Base-by-base conservation (phyloP, 1,140 invertebrate species). In the Magallana ariakensis region DNA sequence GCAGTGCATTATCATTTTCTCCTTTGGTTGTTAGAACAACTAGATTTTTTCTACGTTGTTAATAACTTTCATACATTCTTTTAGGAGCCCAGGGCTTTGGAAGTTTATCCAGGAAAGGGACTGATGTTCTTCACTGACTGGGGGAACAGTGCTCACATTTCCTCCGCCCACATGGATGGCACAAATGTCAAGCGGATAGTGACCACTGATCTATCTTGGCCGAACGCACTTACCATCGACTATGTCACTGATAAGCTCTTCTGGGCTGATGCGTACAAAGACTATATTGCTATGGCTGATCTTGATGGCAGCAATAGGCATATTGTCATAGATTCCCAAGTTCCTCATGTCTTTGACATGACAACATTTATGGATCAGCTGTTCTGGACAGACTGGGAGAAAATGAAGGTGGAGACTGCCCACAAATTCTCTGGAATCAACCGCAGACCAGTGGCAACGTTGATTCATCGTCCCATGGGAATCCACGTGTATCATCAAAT, bases 351-450 rank as follows among this genome's bases (percentile, higher is more conserved):
- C 6, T 99, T 99, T 94, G 98, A 98, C 0, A 97, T 99, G 6
- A 98, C 98, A 0, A 97, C 99, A 0, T 97, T 97, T 94, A 96
- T 97, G 55, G 96, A 97, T 91, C 98, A 98, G 92, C 98, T 99
- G 85, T 99, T 99, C 94, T 99, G 99, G 98, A 99, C 98, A 0
- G 99, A 99, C 95, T 96, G 99, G 70, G 98, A 99, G 94, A 94
- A 88, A 62, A 93, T 94, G 54, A 98, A 98, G 5, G 98, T 99
- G 0, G 99, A 99, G 91, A 95, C 98, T 85, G 98, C 98, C 0
- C 97, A 99, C 91, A 99, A 99, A 94, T 97, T 99, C 89, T 99
- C 98, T 0, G 99, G 99, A 11, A 97, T 97, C 9, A 97, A 98
- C 90, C 98, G 96, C 96, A 98, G 16, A 97, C 98, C 94, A 97